Base-by-base conservation (phyloP, 2,113 vertebrate species). In the Coregonus clupeaformis region DNA sequence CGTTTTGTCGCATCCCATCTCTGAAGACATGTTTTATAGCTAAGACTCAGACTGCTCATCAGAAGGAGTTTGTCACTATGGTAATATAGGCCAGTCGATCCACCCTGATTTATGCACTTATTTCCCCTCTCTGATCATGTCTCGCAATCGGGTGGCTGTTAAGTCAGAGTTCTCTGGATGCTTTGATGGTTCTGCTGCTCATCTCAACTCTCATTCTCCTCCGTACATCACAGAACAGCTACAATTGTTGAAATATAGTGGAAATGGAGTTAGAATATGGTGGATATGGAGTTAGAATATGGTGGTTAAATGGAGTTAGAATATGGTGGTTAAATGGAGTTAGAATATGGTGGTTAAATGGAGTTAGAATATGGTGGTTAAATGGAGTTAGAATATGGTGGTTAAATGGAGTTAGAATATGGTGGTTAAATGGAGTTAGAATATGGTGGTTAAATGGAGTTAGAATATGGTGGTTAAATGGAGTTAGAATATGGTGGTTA, bases 71-170 rank as follows among this genome's bases (percentile, higher is more conserved):
- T 69, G 20, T n/a, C 30, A 11, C 6, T 30, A 45, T 36, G 32
- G 42, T 77, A 64, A 83, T 75, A n/a, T 76, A 69, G 55, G 69
- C 68, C 62, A 52, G 70, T 69, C 57, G n/a, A 77, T 66, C 60
- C 32, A 27, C 27, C 27, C 2, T 27, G 27, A 27, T 27, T 27
- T 27, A 57, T 29, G 55, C 16, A 29, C 49, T 63, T 14, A 71
- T 29, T 22, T 42, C 45, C 32, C 25, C 13, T 29, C 45, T 81
- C 30, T 67, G 11, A 63, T 73, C 13, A 22, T 42, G 7, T 29
- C 29, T 12, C 1, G 55, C 45, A 13, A 29, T 68, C 11, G 45
- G 20, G 49, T 36, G 2, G 60, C 24, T 32, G 71, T 76, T 64
- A 59, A 69, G 25, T 72, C 20, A 60, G 24, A 65, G 68, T 32